These are phyloP conservation scores for Butorides virescens DNA, from an alignment of 2,113 vertebrate species.

Conservation along the genomic window DNA sequence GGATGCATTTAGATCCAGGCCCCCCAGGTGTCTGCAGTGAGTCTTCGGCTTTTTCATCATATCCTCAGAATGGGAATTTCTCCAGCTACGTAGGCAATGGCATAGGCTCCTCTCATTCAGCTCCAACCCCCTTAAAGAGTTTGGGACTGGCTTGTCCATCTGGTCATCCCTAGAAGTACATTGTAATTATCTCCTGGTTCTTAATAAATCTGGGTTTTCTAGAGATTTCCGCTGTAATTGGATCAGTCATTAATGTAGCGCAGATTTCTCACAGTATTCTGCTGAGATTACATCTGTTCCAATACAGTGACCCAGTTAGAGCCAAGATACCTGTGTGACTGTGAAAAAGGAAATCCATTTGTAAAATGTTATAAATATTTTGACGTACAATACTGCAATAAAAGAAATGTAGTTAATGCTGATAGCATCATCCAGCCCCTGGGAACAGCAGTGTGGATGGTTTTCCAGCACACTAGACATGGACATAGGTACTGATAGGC, in stretches of 20 bases:
- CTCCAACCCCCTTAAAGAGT: neutral
- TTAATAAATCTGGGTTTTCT: constrained; percentile 51
- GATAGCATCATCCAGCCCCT: neutral
- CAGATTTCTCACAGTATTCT: constrained; percentile 48
- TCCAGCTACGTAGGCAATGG: neutral
- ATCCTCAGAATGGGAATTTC: neutral
- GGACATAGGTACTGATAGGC: neutral
- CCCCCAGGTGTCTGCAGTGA: neutral
- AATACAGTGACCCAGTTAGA: constrained; percentile 40
- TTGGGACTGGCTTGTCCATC: constrained; percentile 14
- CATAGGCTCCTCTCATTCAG: neutral
- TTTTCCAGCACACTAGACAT: neutral
- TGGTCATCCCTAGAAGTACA: constrained; percentile 37
- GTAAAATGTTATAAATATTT: neutral
- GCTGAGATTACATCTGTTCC: constrained; percentile 60
- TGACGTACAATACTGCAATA: neutral
- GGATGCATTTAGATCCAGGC: neutral
- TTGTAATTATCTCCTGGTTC: constrained; percentile 12
- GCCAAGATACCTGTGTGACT: neutral
- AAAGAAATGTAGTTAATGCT: neutral
- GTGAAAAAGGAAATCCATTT: constrained; percentile 17
- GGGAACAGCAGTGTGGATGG: neutral
- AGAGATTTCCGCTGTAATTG: constrained; percentile 47
- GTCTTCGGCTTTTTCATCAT: neutral
- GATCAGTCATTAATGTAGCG: constrained; percentile 36